phyloP scores from a whole-genome alignment of 2,113 vertebrate genomes.

The Larimichthys polyactis region DNA sequence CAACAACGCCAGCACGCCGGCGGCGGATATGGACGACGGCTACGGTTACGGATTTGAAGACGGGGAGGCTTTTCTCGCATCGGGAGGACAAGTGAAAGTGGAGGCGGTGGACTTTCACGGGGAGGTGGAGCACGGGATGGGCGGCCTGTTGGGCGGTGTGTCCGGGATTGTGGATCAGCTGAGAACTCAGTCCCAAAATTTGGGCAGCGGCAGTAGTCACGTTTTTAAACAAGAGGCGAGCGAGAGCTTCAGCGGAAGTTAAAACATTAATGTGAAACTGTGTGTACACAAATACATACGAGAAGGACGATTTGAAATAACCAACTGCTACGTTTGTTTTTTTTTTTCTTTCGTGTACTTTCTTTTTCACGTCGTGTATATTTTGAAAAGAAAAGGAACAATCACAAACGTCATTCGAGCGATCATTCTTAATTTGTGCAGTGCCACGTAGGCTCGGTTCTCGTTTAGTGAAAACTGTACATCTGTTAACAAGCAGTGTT shows the following conservation, averaged over 20 bases:
- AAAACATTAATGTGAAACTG: background rate
- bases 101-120: conserved; percentile 79
- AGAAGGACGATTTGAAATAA: conserved; percentile 13
- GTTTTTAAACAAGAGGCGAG: conserved; percentile 79
- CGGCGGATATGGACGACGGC: conserved; percentile 25
- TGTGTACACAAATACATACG: background rate
- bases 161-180: conserved; percentile 68
- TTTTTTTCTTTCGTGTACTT: background rate
- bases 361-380: background rate
- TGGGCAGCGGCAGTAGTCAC: conserved; percentile 27
- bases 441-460: conserved; percentile 1
- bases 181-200: conserved; percentile 46
- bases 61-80: conserved; percentile 62
- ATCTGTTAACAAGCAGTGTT: conserved; percentile 27
- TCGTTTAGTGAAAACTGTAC: conserved; percentile 20
- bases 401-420: background rate
- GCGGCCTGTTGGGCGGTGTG: conserved; percentile 66
- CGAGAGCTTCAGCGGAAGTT: conserved; percentile 66
- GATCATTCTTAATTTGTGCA: conserved; percentile 4
- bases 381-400: background rate
- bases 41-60: conserved; percentile 73
- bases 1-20: background rate
- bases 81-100: conserved; percentile 79
- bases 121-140: conserved; percentile 71
- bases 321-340: background rate